These are phyloP conservation scores for Acanthurus lineatus DNA, from an alignment of 2,797 vertebrate genomes.

Conservation along the genomic window DNA sequence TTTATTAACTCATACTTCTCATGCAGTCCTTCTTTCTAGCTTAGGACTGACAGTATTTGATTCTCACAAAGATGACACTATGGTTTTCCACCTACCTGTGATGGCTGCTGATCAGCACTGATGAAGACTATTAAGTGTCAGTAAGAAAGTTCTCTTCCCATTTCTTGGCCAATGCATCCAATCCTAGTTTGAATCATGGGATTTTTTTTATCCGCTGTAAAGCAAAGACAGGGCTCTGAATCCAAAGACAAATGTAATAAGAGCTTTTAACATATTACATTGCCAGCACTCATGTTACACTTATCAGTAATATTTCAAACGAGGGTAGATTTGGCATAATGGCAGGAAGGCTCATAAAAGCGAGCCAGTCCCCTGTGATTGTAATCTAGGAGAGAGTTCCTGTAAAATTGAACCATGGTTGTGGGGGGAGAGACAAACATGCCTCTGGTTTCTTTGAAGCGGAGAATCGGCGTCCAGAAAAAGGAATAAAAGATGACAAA, in stretches of 20 bases:
- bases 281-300: conserved; percentile 77
- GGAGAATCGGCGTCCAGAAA: conserved; percentile 74
- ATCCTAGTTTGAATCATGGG: conserved; percentile 38
- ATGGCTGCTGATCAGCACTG: conserved; percentile 38
- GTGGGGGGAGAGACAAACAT: conserved; percentile 56
- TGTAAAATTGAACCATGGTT: conserved; percentile 82
- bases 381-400: conserved; percentile 83
- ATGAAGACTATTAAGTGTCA: conserved; percentile 52
- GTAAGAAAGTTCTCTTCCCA: conserved; percentile 51
- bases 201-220: conserved; percentile 24
- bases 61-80: background rate
- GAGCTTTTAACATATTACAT: conserved; percentile 81
- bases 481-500: conserved; percentile 84
- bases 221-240: conserved; percentile 50
- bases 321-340: conserved; percentile 76
- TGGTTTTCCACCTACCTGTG: conserved; percentile 40
- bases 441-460: conserved; percentile 80
- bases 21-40: background rate
- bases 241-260: conserved; percentile 63
- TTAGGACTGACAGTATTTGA: conserved; percentile 9
- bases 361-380: conserved; percentile 77
- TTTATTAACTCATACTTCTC: background rate
- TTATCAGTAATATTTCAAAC: conserved; percentile 82
- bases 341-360: conserved; percentile 78
- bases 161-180: conserved; percentile 47